Conservation (phyloP, 2,113 vertebrate species). For the Vicugna pacos region DNA sequence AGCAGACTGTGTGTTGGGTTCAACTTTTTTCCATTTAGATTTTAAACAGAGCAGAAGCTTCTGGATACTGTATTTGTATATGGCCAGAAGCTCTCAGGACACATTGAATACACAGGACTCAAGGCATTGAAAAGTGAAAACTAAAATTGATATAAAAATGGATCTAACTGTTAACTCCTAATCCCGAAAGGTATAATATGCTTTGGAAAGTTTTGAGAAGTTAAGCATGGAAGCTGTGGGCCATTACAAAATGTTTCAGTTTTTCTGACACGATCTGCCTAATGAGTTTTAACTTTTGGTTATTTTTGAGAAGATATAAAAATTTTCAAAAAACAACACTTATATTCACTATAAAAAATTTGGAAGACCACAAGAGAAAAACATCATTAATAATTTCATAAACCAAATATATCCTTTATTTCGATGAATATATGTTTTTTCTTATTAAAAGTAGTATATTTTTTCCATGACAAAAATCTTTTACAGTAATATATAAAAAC, state of each 20-base stretch:
- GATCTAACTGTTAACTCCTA: not conserved
- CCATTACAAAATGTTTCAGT: conserved; percentile 52
- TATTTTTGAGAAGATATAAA: conserved; percentile 7
- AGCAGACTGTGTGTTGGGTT: conserved; percentile 12
- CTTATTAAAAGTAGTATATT: not conserved
- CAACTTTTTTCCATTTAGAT: not conserved
- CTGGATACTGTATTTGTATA: not conserved
- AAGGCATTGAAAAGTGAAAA: conserved; percentile 53
- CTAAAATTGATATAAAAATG: conserved; percentile 62
- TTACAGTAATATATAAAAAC: not conserved
- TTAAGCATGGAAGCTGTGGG: not conserved
- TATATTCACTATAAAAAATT: not conserved
- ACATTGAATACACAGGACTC: not conserved
- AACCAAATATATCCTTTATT: not conserved
- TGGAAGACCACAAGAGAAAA: conserved; percentile 26
- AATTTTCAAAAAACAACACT: not conserved
- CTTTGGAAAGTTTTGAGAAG: not conserved
- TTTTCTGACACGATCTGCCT: conserved; percentile 34
- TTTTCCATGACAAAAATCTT: not conserved
- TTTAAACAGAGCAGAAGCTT: conserved; percentile 45
- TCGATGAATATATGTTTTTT: not conserved
- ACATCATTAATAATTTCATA: conserved; percentile 43
- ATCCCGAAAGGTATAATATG: conserved; percentile 1
- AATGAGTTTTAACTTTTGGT: conserved; percentile 34
- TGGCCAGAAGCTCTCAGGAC: not conserved